phyloP scores from a whole-genome alignment of 2,888 invertebrate genomes.

The Aporophyla nigra region DNA sequence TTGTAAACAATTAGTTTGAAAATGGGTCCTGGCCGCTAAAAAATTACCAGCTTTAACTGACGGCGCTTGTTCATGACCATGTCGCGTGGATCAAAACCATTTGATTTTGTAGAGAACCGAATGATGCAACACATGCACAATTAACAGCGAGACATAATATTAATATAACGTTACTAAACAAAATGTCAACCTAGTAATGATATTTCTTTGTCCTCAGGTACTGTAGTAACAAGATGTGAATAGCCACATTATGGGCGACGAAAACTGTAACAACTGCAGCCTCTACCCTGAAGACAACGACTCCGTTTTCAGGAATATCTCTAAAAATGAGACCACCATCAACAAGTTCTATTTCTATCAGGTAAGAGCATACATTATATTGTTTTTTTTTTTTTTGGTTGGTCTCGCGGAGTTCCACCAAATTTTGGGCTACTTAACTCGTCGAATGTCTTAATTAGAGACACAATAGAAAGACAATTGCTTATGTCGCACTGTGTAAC shows the following conservation, averaged over 20 bases:
- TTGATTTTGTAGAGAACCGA: background rate
- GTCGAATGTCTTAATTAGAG: too few species aligned
- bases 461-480: too few species aligned
- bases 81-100: background rate
- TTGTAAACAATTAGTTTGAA: too few species aligned
- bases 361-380: constrained; percentile 53
- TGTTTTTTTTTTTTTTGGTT: background rate
- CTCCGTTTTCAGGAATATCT: constrained; percentile 72
- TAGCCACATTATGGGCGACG: constrained; percentile 79
- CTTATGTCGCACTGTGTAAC: too few species aligned
- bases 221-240: constrained; percentile 80
- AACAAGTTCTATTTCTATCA: constrained; percentile 91
- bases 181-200: background rate
- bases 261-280: constrained; percentile 81
- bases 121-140: background rate
- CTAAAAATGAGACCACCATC: constrained; percentile 85
- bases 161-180: background rate
- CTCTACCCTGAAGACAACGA: constrained; percentile 76
- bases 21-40: too few species aligned
- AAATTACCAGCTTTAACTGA: background rate
- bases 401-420: background rate
- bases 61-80: background rate
- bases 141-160: too few species aligned
- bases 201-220: constrained; percentile 70
- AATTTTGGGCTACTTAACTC: background rate